Conservation (phyloP, 2,888 invertebrate genomes). For the Hirtodrosophila duncani region DNA sequence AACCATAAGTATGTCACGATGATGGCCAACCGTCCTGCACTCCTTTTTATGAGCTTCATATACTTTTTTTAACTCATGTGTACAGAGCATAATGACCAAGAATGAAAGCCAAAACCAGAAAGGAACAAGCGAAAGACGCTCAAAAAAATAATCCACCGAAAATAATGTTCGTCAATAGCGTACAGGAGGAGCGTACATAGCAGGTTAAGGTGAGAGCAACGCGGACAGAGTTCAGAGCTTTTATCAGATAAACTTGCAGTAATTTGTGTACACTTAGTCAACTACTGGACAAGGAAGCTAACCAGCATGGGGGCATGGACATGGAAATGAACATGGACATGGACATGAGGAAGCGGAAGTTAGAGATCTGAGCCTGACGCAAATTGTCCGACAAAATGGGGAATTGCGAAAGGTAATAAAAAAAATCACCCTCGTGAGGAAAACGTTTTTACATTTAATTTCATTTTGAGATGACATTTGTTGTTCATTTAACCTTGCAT, state of each 20-base stretch:
- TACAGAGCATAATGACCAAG: too few species aligned
- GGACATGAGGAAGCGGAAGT: not conserved
- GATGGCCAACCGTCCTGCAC: too few species aligned
- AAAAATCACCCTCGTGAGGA: conserved; percentile 35
- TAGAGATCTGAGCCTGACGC: conserved; percentile 40
- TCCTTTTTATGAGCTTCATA: too few species aligned
- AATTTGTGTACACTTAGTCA: conserved; percentile 65
- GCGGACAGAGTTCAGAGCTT: conserved; percentile 33
- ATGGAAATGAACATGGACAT: conserved; percentile 13
- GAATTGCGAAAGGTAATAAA: conserved; percentile 4
- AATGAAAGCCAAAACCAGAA: conserved; percentile 28
- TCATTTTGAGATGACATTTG: conserved; percentile 32
- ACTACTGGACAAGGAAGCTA: conserved; percentile 13
- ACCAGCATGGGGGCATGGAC: conserved; percentile 23
- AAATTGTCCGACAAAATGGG: conserved; percentile 28
- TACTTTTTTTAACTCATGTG: too few species aligned
- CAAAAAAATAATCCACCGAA: conserved; percentile 19
- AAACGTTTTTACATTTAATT: conserved; percentile 48
- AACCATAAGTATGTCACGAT: too few species aligned
- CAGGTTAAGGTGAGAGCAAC: conserved; percentile 6
- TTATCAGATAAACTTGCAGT: conserved; percentile 69
- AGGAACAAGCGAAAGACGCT: conserved; percentile 24
- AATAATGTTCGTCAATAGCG: conserved; percentile 56
- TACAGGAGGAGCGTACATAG: conserved; percentile 16
- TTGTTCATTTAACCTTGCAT: conserved; percentile 13